A percentile compares a stretch with the other conserved stretches of the same genome.
Evolutionary conservation across 2,797 vertebrate genomes (phyloP).

Genomic region (Lithobates sylvaticus): DNA sequence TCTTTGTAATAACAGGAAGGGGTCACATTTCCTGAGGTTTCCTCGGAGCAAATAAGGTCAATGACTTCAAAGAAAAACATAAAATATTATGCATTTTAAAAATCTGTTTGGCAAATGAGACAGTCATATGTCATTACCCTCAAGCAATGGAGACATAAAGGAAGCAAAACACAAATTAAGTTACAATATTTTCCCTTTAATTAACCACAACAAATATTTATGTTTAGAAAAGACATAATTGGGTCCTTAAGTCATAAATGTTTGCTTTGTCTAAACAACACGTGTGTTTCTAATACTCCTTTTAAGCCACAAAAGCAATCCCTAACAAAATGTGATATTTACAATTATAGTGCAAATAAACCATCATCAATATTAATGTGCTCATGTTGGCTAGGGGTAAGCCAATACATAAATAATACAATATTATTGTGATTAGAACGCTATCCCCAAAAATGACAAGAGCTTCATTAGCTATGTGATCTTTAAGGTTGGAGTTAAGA

Average conservation of each 20-base stretch:
- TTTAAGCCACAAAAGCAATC: too few relatives aligned
- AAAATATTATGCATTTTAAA: slow-evolving; percentile 2
- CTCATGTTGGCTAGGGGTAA: too few relatives aligned
- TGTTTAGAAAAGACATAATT: slow-evolving; percentile 39
- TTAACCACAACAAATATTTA: slow-evolving; percentile 56
- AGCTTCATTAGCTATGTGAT: too few relatives aligned
- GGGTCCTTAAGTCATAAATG: slow-evolving; percentile 32
- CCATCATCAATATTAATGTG: too few relatives aligned
- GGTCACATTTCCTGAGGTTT: neutral
- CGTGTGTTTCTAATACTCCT: neutral
- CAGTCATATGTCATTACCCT: slow-evolving; percentile 43
- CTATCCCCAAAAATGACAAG: too few relatives aligned
- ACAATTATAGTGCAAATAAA: too few relatives aligned
- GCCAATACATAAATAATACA: too few relatives aligned
- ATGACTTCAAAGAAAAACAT: slow-evolving; percentile 3
- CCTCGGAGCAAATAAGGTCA: slow-evolving; percentile 13
- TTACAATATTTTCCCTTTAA: slow-evolving; percentile 45
- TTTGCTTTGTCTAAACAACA: slow-evolving; percentile 28
- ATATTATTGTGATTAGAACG: too few relatives aligned
- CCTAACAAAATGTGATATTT: too few relatives aligned
- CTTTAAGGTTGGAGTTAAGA: too few relatives aligned
- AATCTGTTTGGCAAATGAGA: slow-evolving; percentile 41
- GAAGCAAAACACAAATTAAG: slow-evolving; percentile 30
- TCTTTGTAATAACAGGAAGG: neutral
- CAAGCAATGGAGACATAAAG: slow-evolving; percentile 32